Conservation (phyloP, 53 echinoderm and acorn worm species). For the Echinarachnius parma region DNA sequence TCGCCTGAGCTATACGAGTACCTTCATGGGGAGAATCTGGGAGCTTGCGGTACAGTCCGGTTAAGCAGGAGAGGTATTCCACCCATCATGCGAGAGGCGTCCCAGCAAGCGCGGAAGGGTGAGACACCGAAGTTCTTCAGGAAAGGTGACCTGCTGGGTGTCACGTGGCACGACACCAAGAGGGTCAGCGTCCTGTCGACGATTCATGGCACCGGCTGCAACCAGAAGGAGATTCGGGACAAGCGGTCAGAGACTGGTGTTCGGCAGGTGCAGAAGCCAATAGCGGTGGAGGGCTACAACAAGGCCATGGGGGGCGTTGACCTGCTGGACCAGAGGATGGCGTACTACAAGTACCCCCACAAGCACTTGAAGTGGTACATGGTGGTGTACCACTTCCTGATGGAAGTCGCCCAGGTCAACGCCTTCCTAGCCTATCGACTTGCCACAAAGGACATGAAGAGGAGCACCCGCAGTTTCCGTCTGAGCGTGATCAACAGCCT, state of each 20-base stretch:
- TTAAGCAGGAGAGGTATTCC: neutral
- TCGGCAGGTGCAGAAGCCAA: slow-evolving; percentile 25
- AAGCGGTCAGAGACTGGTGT: slow-evolving; percentile 1
- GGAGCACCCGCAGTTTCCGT: neutral
- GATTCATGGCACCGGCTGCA: neutral
- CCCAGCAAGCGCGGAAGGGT: slow-evolving; percentile 11
- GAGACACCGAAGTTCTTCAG: slow-evolving; percentile 8
- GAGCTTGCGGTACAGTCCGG: neutral
- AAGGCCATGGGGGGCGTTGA: slow-evolving; percentile 27
- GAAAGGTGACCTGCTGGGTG: slow-evolving; percentile 16
- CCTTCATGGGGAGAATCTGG: neutral
- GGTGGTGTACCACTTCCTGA: slow-evolving; percentile 23
- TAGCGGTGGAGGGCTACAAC: slow-evolving; percentile 19
- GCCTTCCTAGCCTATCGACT: slow-evolving; percentile 10
- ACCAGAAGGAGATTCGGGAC: slow-evolving; percentile 21
- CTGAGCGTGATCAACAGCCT: neutral
- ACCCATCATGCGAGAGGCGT: neutral
- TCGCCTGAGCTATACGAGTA: slow-evolving; percentile 15
- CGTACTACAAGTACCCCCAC: slow-evolving; percentile 26
- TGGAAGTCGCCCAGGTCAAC: slow-evolving; percentile 35
- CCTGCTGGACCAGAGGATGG: slow-evolving; percentile 26
- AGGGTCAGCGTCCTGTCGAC: slow-evolving; percentile 22
- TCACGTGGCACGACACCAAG: slow-evolving; percentile 32
- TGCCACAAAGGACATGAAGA: too few species aligned
- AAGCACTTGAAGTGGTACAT: slow-evolving; percentile 19